These are phyloP conservation scores for Sarcoramphus papa DNA, from an alignment of 2,797 vertebrate genomes.

Conservation along the genomic window DNA sequence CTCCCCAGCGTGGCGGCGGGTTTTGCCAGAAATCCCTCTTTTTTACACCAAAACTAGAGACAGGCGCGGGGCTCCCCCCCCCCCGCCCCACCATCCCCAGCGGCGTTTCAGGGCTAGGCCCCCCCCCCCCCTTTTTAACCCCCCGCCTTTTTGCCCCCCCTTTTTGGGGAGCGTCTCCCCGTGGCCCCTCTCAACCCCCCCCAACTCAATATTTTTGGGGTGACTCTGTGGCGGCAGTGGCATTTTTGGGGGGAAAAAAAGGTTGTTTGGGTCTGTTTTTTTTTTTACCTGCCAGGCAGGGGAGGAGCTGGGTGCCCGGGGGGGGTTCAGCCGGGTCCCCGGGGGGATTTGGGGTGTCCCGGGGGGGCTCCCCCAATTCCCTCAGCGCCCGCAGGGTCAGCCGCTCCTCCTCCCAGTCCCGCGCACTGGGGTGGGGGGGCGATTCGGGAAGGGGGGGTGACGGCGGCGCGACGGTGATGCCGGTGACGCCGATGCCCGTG, in stretches of 20 bases:
- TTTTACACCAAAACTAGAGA: neutral
- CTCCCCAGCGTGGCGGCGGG: neutral
- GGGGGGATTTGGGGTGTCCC: neutral
- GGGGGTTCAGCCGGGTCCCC: neutral
- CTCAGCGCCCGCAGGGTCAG: slow-evolving; percentile 82
- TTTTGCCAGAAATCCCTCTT: neutral
- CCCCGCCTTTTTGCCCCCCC: neutral
- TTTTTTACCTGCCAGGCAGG: neutral
- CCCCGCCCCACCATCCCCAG: neutral
- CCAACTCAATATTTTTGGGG: neutral
- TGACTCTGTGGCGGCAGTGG: neutral
- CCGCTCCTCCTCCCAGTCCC: slow-evolving; percentile 82
- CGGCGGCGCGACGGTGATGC: too few relatives aligned
- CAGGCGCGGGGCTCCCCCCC: neutral
- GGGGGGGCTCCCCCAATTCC: slow-evolving; percentile 67
- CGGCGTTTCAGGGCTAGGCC: neutral
- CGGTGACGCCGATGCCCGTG: neutral
- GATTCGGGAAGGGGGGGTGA: neutral
- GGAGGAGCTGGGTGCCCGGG: neutral
- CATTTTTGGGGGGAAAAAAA: neutral
- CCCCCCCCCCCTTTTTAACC: neutral
- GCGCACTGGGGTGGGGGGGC: neutral
- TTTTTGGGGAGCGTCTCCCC: too few relatives aligned
- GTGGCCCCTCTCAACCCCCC: too few relatives aligned
- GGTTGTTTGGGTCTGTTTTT: too few relatives aligned